A percentile compares a stretch with the other conserved stretches of the same genome.
Evolutionary conservation across 2,888 invertebrate genomes (phyloP).

Genomic region (Eupithecia pulchellata): DNA sequence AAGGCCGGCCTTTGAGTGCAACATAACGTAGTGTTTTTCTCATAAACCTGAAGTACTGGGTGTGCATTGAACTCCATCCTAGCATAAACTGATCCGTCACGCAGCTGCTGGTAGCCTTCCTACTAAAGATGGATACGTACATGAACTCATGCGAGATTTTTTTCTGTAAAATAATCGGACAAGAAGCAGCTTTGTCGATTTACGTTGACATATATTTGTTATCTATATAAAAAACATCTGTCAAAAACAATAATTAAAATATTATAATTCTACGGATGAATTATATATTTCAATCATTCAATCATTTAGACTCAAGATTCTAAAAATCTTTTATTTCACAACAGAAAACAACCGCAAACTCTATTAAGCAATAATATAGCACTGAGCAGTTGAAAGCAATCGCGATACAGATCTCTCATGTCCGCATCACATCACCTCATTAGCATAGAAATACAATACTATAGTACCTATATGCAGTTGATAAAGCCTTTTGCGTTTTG

Average conservation of each 20-base stretch:
- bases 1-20: conserved; percentile 1
- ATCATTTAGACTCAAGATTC: neutral
- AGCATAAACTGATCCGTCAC: conserved; percentile 22
- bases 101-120: conserved; percentile 11
- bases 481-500: conserved; percentile 23
- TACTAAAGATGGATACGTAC: neutral
- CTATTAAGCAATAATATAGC: neutral
- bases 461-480: conserved; percentile 12
- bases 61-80: conserved; percentile 11
- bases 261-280: no score
- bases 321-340: neutral
- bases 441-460: conserved; percentile 14
- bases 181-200: neutral
- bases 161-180: neutral
- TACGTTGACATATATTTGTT: neutral
- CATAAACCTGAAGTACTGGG: neutral
- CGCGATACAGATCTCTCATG: neutral
- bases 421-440: conserved; percentile 11
- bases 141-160: neutral
- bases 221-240: no score
- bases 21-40: conserved; percentile 5
- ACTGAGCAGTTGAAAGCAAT: neutral
- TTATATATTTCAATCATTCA: no score
- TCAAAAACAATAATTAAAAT: no score
- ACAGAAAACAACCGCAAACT: conserved; percentile 4